Percentiles rank a stretch among this genome's conserved stretches.
Conservation (phyloP, 2,888 invertebrate species). For the Mystacides longicornis region DNA sequence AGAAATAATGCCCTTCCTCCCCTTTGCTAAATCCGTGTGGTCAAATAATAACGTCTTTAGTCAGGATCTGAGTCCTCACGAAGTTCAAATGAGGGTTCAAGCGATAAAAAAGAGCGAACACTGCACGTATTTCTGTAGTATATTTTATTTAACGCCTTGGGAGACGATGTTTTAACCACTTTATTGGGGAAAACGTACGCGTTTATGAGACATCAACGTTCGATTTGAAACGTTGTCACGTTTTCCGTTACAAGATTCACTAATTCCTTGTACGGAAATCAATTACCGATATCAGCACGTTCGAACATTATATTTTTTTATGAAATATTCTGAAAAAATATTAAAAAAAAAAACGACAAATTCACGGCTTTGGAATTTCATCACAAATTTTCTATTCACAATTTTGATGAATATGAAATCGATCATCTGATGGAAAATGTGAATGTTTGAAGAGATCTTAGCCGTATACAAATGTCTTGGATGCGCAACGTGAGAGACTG, state of each 20-base stretch:
- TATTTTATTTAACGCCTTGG: constrained; percentile 19
- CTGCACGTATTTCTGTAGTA: constrained; percentile 16
- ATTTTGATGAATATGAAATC: too few relatives aligned
- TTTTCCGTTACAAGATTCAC: background rate
- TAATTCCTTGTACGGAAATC: too few relatives aligned
- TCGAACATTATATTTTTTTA: too few relatives aligned
- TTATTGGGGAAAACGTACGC: constrained; percentile 6
- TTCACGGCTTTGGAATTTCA: too few relatives aligned
- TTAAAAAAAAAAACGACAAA: too few relatives aligned
- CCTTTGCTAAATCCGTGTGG: background rate
- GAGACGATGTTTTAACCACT: constrained; percentile 23
- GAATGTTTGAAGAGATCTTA: too few relatives aligned
- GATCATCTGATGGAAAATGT: too few relatives aligned
- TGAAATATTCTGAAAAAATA: too few relatives aligned
- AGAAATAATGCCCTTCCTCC: background rate
- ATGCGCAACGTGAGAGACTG: too few relatives aligned
- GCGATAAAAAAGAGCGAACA: constrained; percentile 24
- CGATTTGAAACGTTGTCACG: constrained; percentile 12
- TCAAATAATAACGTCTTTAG: constrained; percentile 6
- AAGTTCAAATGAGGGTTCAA: constrained; percentile 24
- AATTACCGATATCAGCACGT: too few relatives aligned
- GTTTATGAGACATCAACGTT: constrained; percentile 16
- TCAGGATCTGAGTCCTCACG: constrained; percentile 18
- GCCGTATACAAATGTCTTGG: too few relatives aligned
- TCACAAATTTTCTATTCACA: too few relatives aligned